Evolutionary conservation across 2,888 invertebrate species (phyloP).

Genomic region (Callimorpha dominula): DNA sequence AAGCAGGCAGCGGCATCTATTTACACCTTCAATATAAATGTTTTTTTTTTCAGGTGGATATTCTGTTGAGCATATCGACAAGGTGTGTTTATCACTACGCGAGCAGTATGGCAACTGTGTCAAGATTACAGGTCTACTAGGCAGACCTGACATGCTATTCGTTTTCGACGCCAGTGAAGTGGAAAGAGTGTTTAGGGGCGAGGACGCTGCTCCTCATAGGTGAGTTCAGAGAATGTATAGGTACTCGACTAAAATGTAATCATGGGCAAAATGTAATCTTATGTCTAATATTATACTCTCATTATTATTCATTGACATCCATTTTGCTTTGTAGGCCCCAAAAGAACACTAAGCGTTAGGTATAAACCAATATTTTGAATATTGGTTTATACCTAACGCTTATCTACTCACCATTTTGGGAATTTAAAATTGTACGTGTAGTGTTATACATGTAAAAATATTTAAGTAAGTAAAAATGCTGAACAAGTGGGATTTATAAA

Average conservation of each 20-base stretch:
- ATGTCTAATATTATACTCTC: too few species aligned
- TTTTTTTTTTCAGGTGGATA: conserved; percentile 82
- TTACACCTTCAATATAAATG: not conserved
- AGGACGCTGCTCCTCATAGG: conserved; percentile 89
- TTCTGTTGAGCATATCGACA: conserved; percentile 89
- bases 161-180: conserved; percentile 91
- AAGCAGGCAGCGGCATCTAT: not conserved
- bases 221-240: conserved; percentile 38
- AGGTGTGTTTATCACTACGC: conserved; percentile 87
- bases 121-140: conserved; percentile 89
- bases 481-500: too few species aligned
- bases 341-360: too few species aligned
- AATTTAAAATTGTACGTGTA: too few species aligned
- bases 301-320: too few species aligned
- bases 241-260: not conserved
- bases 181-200: conserved; percentile 89
- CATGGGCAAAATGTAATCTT: not conserved
- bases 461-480: too few species aligned
- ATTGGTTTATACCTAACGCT: too few species aligned
- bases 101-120: conserved; percentile 89
- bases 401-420: too few species aligned
- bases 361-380: too few species aligned
- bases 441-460: too few species aligned
- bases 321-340: too few species aligned
- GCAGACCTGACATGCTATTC: conserved; percentile 91